Evolutionary conservation across 2,888 invertebrate species (phyloP).

Genomic region (Neoaliturus tenellus): DNA sequence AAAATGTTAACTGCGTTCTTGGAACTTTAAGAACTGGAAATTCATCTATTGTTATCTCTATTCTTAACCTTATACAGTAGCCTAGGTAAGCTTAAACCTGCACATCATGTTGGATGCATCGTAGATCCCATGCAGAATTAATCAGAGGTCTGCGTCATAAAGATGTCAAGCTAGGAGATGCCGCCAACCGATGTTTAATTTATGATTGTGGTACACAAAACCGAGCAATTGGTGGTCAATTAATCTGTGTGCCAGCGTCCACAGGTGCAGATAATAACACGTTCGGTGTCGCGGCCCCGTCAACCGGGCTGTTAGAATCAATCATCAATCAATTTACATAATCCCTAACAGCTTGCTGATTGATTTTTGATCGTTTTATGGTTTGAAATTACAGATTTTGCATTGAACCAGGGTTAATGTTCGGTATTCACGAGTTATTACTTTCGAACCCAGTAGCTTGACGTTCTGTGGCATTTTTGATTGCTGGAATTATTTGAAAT

Average conservation of each 20-base stretch:
- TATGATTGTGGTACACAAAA: neutral
- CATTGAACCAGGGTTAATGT: neutral
- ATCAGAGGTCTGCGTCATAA: too few species aligned
- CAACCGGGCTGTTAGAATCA: neutral
- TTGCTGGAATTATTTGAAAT: slow-evolving; percentile 2
- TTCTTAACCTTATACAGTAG: too few species aligned
- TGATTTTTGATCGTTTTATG: slow-evolving; percentile 37
- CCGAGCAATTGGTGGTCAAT: neutral
- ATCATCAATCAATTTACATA: slow-evolving; percentile 43
- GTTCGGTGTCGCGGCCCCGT: neutral
- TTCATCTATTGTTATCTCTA: too few species aligned
- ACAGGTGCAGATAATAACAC: slow-evolving; percentile 20
- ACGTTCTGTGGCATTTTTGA: neutral
- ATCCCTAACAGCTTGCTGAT: slow-evolving; percentile 30
- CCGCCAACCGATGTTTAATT: neutral
- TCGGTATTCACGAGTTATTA: neutral
- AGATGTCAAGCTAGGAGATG: neutral
- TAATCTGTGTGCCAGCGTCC: neutral
- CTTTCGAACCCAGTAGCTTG: neutral
- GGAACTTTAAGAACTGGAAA: too few species aligned
- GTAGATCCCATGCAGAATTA: too few species aligned
- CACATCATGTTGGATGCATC: too few species aligned
- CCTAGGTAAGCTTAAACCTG: too few species aligned
- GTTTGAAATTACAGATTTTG: slow-evolving; percentile 37
- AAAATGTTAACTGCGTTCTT: too few species aligned